A percentile compares a stretch with the other conserved stretches of the same genome.
These are phyloP conservation scores for Perodicticus potto DNA, from an alignment of 2,797 vertebrate species.

Conservation along the genomic window DNA sequence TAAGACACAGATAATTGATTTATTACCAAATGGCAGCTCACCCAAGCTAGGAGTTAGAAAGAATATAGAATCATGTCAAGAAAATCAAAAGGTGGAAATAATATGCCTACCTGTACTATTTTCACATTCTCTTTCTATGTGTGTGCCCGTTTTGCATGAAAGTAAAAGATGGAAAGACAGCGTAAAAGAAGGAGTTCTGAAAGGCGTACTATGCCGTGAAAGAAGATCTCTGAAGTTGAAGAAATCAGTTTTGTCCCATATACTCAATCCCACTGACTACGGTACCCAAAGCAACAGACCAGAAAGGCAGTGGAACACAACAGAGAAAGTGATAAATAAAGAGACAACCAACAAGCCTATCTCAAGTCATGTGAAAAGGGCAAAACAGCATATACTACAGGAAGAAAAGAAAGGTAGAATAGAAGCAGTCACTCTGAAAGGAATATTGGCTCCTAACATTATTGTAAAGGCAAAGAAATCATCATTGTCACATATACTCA, in stretches of 20 bases:
- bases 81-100: background rate
- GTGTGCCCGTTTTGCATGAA: background rate
- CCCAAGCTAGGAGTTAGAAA: background rate
- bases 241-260: background rate
- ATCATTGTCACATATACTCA: background rate
- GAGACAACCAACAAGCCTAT: background rate
- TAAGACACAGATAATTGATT: background rate
- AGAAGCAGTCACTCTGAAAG: background rate
- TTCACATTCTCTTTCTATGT: background rate
- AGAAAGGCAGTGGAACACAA: background rate
- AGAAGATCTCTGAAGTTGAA: background rate
- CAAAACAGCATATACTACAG: background rate
- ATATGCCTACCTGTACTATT: background rate
- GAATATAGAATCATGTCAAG: background rate
- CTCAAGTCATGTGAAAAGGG: background rate
- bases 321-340: background rate
- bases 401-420: background rate
- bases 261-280: background rate
- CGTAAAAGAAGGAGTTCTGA: background rate
- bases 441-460: background rate
- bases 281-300: background rate
- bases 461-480: background rate
- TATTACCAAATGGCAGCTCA: background rate
- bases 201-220: background rate
- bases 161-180: background rate